Evolutionary conservation across 1,140 invertebrate species (phyloP), one percentile per base, ranked within the genome.

Genomic region (Ceratitis capitata): DNA sequence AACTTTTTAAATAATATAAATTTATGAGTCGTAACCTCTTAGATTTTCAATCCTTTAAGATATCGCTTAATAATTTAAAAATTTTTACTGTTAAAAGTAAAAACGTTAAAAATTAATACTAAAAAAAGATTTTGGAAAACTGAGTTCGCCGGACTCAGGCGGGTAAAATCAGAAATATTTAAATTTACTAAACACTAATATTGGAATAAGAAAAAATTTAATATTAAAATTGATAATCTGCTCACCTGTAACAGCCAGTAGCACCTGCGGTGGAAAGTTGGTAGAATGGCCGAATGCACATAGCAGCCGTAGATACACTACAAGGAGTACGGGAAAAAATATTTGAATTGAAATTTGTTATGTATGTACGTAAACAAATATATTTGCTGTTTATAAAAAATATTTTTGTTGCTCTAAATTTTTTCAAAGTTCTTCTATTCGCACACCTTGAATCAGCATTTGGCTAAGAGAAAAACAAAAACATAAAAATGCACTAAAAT

Each of bases 221-320:
- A 29, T 3, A 47, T 47, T 45, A 47, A 23, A 29, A 19, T 6
- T 56, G 6, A 5, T 58, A 56, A 64, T 84, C 39, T 14, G 23
- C 88, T 85, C 93, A 98, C 97, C 95, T 98, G 97, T 87, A 99
- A 93, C 39, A 99, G 94, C 98, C 98, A 99, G 93, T 99, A 99
- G 93, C 98, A 99, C 90, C 98, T 94, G 88, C 98, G 94, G 93
- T 99, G 98, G 94, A 99, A 99, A 86, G 98, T 99, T 84, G 98
- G 98, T 88, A 99, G 93, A 90, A 99, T 98, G 49, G 98, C 98
- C 49, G 98, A 99, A 93, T 99, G 98, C 84, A 99, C 98, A 93
- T 99, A 99, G 92, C 98, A 99, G 45, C 98, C 98, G 92, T 99
- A 99, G 89, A 99, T 99, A 91, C 97, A 98, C 96, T 98, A 92